A percentile compares a stretch with the other conserved stretches of the same genome.
Conservation (phyloP, 2,888 invertebrate genomes). For the Chirona hameri region DNA sequence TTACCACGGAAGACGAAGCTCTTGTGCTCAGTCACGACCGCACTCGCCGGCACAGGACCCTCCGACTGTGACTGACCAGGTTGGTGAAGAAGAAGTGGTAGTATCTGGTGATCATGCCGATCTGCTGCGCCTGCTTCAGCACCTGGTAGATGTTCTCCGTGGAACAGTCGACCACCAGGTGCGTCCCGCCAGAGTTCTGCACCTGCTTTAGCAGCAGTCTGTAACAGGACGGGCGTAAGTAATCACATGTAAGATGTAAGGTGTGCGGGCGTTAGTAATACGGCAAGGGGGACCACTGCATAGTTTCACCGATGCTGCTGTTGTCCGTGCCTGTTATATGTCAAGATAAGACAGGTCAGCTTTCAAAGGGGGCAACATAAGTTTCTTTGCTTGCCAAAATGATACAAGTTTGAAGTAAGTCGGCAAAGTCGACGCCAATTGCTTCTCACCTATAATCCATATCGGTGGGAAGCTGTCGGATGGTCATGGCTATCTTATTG, state of each 20-base stretch:
- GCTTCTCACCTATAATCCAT: slow-evolving; percentile 38
- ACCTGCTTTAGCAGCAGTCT: slow-evolving; percentile 41
- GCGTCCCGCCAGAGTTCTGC: slow-evolving; percentile 41
- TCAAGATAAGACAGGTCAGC: neutral
- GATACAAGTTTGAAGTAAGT: too few relatives aligned
- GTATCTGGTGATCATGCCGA: slow-evolving; percentile 94
- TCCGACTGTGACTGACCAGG: slow-evolving; percentile 58
- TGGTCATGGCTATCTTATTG: slow-evolving; percentile 38
- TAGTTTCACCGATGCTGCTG: too few relatives aligned
- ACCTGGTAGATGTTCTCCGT: slow-evolving; percentile 74
- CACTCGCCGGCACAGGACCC: too few relatives aligned
- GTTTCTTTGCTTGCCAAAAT: too few relatives aligned
- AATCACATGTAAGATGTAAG: too few relatives aligned
- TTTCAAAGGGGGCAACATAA: neutral
- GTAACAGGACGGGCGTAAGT: neutral
- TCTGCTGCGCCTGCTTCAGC: slow-evolving; percentile 88
- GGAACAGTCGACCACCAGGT: slow-evolving; percentile 43
- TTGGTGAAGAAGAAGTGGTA: slow-evolving; percentile 91
- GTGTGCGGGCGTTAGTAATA: too few relatives aligned
- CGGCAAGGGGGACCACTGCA: too few relatives aligned
- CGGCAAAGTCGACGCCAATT: too few relatives aligned
- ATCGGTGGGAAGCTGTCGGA: slow-evolving; percentile 38
- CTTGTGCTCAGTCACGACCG: too few relatives aligned
- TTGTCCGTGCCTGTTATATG: neutral
- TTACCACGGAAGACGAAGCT: too few relatives aligned